phyloP scores from a whole-genome alignment of 1,140 invertebrate genomes.

The Bombus waltoni region DNA sequence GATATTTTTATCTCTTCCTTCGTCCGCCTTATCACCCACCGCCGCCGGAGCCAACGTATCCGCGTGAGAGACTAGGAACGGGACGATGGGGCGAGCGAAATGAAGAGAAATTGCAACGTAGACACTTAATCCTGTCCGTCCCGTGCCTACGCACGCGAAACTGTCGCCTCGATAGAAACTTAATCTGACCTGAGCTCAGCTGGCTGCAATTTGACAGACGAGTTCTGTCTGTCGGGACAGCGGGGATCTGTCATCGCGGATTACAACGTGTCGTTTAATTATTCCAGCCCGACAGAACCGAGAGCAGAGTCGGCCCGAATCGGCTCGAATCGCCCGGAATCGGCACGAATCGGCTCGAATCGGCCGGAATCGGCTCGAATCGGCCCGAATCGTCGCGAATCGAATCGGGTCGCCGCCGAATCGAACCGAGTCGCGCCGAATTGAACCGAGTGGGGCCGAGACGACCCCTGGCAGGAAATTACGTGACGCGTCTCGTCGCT shows the following conservation, averaged over 20 bases:
- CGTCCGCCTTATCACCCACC: background rate
- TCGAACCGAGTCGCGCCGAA: constrained; percentile 2
- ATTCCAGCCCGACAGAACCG: constrained; percentile 53
- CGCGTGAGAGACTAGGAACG: background rate
- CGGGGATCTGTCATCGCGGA: constrained; percentile 42
- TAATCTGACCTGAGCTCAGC: constrained; percentile 68
- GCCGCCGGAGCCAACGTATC: background rate
- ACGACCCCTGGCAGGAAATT: constrained; percentile 2
- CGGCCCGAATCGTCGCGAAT: no score
- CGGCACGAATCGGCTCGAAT: no score
- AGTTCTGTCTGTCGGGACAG: constrained; percentile 51
- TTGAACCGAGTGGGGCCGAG: background rate
- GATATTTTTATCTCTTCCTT: background rate
- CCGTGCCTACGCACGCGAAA: constrained; percentile 54
- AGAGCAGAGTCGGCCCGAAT: background rate
- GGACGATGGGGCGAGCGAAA: background rate
- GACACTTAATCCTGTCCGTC: constrained; percentile 43
- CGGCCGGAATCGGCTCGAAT: no score
- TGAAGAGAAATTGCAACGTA: constrained; percentile 21
- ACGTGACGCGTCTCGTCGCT: constrained; percentile 13
- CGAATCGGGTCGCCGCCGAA: no score
- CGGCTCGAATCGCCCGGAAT: no score
- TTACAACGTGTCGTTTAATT: constrained; percentile 66
- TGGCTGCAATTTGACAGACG: constrained; percentile 64
- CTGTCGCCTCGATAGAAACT: constrained; percentile 60